These are phyloP conservation scores for Paratilapia polleni DNA, from an alignment of 2,113 vertebrate genomes.

Conservation along the genomic window DNA sequence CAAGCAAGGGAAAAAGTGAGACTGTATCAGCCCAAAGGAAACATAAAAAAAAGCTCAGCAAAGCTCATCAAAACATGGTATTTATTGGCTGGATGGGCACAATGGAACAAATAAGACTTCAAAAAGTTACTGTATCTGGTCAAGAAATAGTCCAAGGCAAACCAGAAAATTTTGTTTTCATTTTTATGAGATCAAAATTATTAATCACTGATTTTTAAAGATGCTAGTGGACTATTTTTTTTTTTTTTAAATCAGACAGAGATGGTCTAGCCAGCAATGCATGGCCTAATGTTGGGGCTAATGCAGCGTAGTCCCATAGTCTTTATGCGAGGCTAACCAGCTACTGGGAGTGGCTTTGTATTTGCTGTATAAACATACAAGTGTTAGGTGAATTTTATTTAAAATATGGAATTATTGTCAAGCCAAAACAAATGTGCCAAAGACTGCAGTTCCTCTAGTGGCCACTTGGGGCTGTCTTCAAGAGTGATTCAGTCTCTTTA, in stretches of 20 bases:
- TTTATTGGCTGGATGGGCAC: neutral
- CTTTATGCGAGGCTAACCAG: too few species aligned
- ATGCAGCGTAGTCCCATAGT: neutral
- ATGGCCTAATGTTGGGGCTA: accelerated
- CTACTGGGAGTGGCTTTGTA: neutral
- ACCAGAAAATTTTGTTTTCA: too few species aligned
- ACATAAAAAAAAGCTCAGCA: accelerated
- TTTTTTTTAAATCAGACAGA: too few species aligned
- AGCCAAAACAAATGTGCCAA: neutral
- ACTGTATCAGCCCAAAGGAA: neutral
- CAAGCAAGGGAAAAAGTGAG: neutral
- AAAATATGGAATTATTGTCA: neutral
- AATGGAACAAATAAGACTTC: too few species aligned
- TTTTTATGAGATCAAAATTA: neutral
- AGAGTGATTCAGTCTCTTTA: too few species aligned
- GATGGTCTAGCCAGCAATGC: too few species aligned
- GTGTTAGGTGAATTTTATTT: neutral
- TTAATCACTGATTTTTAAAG: neutral
- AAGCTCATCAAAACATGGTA: neutral
- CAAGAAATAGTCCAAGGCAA: too few species aligned
- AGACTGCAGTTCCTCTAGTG: neutral
- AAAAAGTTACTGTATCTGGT: too few species aligned
- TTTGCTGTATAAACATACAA: neutral
- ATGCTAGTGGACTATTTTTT: too few species aligned
- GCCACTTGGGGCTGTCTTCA: neutral